Base-by-base conservation (phyloP, 2,113 vertebrate genomes). In the Dissostichus mawsoni region DNA sequence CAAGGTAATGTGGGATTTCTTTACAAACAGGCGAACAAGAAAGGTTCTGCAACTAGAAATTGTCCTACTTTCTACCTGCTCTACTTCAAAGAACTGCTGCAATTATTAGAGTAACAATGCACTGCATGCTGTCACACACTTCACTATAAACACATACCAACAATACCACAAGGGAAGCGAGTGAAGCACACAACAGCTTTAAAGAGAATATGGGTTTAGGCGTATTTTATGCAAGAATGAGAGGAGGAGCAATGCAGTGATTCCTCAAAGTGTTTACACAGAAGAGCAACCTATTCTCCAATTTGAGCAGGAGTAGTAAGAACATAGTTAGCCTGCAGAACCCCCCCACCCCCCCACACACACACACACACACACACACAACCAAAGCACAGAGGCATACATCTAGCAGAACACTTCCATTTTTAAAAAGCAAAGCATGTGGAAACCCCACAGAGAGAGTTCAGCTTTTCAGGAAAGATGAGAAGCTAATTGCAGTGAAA, bases 341-440 rank as follows among this genome's bases (percentile, higher is more conserved):
- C 25, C 33, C 1, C 51, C 11, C 33, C 20, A n/a, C n/a, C 20
- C 20, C 20, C 20, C 20, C 20, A 1, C 20, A 20, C 20, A 20
- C 20, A 20, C 20, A 20, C 20, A 20, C 20, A 20, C 20, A 20
- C 20, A 20, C 2, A 33, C n/a, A 23, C 63, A 36, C 45, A 5
- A 51, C 53, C 53, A 74, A 36, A 81, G 52, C 23, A 56, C 36
- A 20, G 20, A 20, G 20, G 20, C 20, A 20, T 20, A 20, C 20
- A 20, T 20, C 20, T 20, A 20, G 20, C 11, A 20, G 11, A 36
- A 68, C 14, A 14, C 47, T 63, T 69, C 10, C 59, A 79, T 82
- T 69, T 76, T 85, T 84, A 14, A 75, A 76, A 59, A 56, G 36
- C 0, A 33, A 70, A 48, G 41, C 74, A 45, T 70, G 44, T 50